These are phyloP conservation scores for Oostethus manadensis DNA, from an alignment of 2,113 vertebrate genomes.

Conservation along the genomic window DNA sequence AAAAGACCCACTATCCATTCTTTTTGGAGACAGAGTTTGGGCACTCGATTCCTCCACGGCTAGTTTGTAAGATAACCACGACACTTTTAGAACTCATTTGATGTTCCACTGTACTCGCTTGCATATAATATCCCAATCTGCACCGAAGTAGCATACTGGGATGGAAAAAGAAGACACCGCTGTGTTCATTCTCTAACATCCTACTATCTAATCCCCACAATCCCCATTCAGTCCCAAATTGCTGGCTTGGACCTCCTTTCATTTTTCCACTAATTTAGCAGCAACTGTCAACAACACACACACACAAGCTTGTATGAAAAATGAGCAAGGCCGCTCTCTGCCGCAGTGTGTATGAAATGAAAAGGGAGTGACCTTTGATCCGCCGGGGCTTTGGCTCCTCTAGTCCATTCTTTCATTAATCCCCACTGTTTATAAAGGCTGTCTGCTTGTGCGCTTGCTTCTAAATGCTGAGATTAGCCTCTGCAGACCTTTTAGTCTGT, in stretches of 20 bases:
- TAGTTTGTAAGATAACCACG: no score
- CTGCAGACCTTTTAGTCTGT: conserved; percentile 13
- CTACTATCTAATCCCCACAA: conserved; percentile 21
- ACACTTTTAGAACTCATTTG: no score
- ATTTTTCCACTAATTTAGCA: conserved; percentile 27
- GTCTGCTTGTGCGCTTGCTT: conserved; percentile 19
- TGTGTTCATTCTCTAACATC: conserved; percentile 18
- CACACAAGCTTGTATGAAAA: conserved; percentile 12
- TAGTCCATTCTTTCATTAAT: conserved; percentile 45
- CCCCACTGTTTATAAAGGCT: conserved; percentile 33
- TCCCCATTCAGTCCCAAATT: conserved; percentile 12
- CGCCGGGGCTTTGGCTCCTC: conserved; percentile 22
- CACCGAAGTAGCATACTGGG: no score
- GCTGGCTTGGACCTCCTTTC: conserved; percentile 14
- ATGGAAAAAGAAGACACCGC: not conserved
- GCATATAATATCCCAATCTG: conserved; percentile 7
- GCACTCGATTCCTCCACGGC: no score
- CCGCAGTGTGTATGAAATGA: conserved; percentile 32
- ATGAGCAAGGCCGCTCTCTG: not conserved
- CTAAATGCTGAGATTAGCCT: conserved; percentile 51
- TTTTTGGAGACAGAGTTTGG: no score
- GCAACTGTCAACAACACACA: conserved; percentile 20
- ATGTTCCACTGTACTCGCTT: no score
- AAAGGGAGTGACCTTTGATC: conserved; percentile 27
- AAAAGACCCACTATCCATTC: no score